Base-by-base conservation (phyloP, 2,113 vertebrate species). In the Anolis carolinensis region DNA sequence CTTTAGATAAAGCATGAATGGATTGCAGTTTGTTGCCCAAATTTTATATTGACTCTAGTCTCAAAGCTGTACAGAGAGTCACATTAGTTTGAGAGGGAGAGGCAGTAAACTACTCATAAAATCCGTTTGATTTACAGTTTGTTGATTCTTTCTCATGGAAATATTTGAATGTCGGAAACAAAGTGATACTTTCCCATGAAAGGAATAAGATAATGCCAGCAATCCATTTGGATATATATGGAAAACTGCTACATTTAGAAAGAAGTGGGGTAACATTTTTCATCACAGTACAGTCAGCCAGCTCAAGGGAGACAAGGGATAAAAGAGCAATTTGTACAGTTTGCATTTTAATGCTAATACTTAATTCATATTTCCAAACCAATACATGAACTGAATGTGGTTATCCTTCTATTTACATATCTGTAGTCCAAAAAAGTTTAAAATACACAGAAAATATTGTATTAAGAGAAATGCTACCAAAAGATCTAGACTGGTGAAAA, bases 181-280 rank as follows among this genome's bases (percentile, higher is more conserved):
- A 71, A 82, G 18, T 36, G 36, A 5, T 1, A 4, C 3, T 44
- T 90, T 68, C 79, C 72, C 36, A 1, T 14, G 14, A 44, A 1
- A 71, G 1, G 3, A 68, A 52, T 68, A 21, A 59, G 55, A 11
- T 18, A 44, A 84, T 11, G 13, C 8, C 77, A 27, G 62, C 32
- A 52, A 48, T 34, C 84, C 62, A 10, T 73, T 71, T 50, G 48
- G 39, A 21, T 87, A 73, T 52, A 80, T 50, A 23, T 30, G 3
- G 59, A 85, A 76, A 75, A 74, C 16, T 13, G 39, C n/a, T 76
- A 21, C 25, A 1, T 39, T 75, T 76, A 36, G 71, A 81, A 76
- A 67, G 67, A 18, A 39, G 30, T 1, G 76, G 30, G 32, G 55
- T 0, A 0, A 3, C 59, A 4, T 32, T 44, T 63, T 2, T 0